Evolutionary conservation across 2,888 invertebrate genomes (phyloP).

Genomic region (Epirrita christyi): DNA sequence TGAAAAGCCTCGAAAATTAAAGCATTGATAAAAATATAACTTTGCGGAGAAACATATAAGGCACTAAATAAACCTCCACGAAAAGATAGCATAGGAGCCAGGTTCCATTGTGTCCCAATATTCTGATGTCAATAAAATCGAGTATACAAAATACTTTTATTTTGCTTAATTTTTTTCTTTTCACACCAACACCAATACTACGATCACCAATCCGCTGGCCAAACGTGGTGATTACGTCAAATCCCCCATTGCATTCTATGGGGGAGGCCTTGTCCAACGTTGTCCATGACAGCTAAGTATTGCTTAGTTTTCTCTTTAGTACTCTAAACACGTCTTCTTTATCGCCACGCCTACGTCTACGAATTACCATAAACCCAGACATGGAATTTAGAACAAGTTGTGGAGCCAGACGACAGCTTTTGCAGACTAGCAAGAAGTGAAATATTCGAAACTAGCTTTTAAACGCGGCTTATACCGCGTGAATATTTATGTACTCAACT

Average conservation of each 20-base stretch:
- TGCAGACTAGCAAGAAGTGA: neutral
- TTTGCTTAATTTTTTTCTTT: too few species aligned
- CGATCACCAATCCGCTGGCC: too few species aligned
- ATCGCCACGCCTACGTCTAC: neutral
- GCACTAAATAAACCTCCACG: neutral
- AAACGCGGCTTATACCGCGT: neutral
- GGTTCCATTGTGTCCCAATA: too few species aligned
- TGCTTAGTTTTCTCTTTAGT: neutral
- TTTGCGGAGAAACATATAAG: neutral
- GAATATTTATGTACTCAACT: too few species aligned
- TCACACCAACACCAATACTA: too few species aligned
- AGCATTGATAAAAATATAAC: too few species aligned
- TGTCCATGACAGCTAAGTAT: neutral
- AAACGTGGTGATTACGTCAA: too few species aligned
- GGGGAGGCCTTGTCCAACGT: too few species aligned
- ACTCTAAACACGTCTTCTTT: neutral
- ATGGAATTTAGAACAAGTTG: neutral
- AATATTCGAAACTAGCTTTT: neutral
- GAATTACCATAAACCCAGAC: neutral
- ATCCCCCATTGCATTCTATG: too few species aligned
- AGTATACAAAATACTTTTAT: too few species aligned
- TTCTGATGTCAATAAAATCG: too few species aligned
- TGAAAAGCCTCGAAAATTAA: slow-evolving; percentile 1
- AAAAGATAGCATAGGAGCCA: too few species aligned
- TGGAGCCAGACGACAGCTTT: neutral